Percentiles rank a stretch among this genome's conserved stretches.
Evolutionary conservation across 2,888 invertebrate genomes (phyloP).

Genomic region (Synanthedon tipuliformis): DNA sequence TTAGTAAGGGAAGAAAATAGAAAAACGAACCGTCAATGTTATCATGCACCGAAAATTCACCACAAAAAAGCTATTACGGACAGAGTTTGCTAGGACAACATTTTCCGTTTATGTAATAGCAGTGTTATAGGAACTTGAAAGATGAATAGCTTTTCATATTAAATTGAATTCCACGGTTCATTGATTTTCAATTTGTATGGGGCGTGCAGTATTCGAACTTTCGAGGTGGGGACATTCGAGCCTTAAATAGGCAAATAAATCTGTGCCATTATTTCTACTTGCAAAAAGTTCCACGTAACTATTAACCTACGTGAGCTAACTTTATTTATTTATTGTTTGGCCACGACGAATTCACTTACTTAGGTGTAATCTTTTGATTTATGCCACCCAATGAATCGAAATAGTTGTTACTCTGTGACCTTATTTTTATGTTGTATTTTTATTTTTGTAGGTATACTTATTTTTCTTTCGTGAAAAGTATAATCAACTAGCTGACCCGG

Average conservation of each 20-base stretch:
- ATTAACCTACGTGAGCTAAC: constrained; percentile 6
- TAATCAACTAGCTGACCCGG: too few species aligned
- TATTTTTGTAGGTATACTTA: too few species aligned
- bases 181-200: constrained; percentile 64
- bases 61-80: constrained; percentile 21
- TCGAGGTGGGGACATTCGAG: constrained; percentile 24
- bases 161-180: constrained; percentile 56
- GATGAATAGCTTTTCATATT: constrained; percentile 55
- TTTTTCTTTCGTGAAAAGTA: too few species aligned
- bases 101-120: constrained; percentile 13
- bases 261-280: constrained; percentile 22
- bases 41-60: constrained; percentile 8
- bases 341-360: too few species aligned
- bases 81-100: constrained; percentile 19
- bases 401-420: too few species aligned
- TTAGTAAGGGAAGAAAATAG: neutral
- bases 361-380: too few species aligned
- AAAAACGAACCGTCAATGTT: constrained; percentile 3
- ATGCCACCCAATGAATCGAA: too few species aligned
- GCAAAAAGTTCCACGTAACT: constrained; percentile 17
- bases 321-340: too few species aligned
- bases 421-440: too few species aligned
- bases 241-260: constrained; percentile 41
- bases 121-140: constrained; percentile 22
- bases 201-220: constrained; percentile 25